A percentile compares a stretch with the other conserved stretches of the same genome.
These are phyloP conservation scores for Tridacna gigas DNA, from an alignment of 2,888 invertebrate genomes.

Conservation along the genomic window DNA sequence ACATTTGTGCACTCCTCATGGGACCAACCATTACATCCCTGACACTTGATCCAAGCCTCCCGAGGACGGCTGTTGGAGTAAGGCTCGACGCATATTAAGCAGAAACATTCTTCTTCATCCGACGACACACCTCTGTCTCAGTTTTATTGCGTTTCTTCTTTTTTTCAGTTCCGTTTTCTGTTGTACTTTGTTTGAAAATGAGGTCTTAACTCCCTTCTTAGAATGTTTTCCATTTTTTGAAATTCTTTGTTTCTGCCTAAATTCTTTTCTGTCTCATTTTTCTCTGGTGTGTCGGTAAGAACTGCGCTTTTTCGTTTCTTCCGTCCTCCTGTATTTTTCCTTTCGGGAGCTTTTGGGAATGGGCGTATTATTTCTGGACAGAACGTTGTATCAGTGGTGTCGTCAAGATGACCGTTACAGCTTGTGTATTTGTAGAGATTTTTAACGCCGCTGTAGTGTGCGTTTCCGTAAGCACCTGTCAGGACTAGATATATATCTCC, in stretches of 20 bases:
- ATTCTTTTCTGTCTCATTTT: slow-evolving; percentile 38
- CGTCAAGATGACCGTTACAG: slow-evolving; percentile 12
- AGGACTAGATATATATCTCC: slow-evolving; percentile 50
- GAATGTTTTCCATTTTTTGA: slow-evolving; percentile 13
- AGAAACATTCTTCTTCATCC: slow-evolving; percentile 38
- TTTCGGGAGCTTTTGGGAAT: slow-evolving; percentile 44
- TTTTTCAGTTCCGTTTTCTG: slow-evolving; percentile 24
- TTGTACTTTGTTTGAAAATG: slow-evolving; percentile 10
- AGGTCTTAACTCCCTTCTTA: slow-evolving; percentile 17
- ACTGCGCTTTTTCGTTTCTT: slow-evolving; percentile 48
- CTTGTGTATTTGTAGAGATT: too few relatives aligned
- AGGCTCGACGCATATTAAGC: slow-evolving; percentile 25
- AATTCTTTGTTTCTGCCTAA: slow-evolving; percentile 12
- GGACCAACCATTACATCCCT: slow-evolving; percentile 13
- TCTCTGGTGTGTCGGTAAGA: slow-evolving; percentile 55
- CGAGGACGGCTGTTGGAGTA: slow-evolving; percentile 13
- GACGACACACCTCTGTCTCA: background rate
- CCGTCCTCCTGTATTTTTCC: slow-evolving; percentile 36
- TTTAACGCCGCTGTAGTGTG: slow-evolving; percentile 45
- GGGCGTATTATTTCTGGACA: slow-evolving; percentile 49
- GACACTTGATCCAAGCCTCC: slow-evolving; percentile 18
- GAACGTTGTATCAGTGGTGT: slow-evolving; percentile 18
- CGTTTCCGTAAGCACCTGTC: slow-evolving; percentile 38
- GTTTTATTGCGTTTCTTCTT: slow-evolving; percentile 24
- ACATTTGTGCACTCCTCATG: slow-evolving; percentile 26